Base-by-base conservation (phyloP, 2,888 invertebrate genomes). In the Octonoba sinensis region DNA sequence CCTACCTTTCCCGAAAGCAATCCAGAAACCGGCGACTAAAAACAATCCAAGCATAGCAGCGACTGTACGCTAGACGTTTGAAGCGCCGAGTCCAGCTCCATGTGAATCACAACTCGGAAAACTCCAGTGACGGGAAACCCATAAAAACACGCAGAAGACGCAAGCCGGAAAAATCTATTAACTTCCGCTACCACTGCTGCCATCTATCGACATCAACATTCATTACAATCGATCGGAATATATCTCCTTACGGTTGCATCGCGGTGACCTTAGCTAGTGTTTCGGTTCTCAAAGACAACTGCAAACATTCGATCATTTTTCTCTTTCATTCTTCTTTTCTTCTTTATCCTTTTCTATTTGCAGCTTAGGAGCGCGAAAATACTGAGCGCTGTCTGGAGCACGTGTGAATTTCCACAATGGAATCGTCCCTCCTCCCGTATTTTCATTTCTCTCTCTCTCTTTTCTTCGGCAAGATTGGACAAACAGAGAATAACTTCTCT, bases 21-120 rank as follows among this genome's bases (percentile, higher is more conserved):
- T 79, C 79, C 79, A 79, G 46, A 67, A 44, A 44, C 79, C 66
- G 20, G 73, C 49, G 62, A 46, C 66, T 67, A 66, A 60, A 44
- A 79, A 65, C 72, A 73, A 73, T 71, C 79, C 79, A 62, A 79
- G 72, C 79, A 79, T 79, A 79, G 54, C 79, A 79, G 54, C 79
- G 72, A 67, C 72, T 60, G 51, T 22, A 72, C 72, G 71, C 78
- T 54, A 54, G 67, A 59, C 46, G 67, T 72, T 54, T 27, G 51
- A 20, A 60, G 24, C 66, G 51, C 47, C 49, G 60, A 72, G 36
- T 66, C 60, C 54, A 54, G 60, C 79, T 79, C 79, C 79, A 79
- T 79, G 79, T 67, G 72, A 79, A 54, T 60, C 22, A n/a, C 66
- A 79, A 78, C 78, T 78, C 78, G 59, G 71, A 71, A 71, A 78